Evolutionary conservation across 1,140 invertebrate species (phyloP).

Genomic region (Drosophila serrata): DNA sequence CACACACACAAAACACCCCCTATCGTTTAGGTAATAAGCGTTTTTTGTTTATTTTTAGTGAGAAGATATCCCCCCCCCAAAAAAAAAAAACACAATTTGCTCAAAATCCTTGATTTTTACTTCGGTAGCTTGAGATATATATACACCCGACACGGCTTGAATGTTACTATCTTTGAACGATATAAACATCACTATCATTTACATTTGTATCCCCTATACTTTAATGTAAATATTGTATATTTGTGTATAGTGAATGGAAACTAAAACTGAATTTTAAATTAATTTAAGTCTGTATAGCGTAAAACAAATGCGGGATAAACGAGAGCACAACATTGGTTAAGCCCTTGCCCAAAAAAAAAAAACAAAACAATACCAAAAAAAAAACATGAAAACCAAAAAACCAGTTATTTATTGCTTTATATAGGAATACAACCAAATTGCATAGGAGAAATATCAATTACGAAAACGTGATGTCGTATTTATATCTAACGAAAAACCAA

Average conservation of each 20-base stretch:
- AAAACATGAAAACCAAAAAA: slow-evolving; percentile 35
- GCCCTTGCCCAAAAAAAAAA: slow-evolving; percentile 31
- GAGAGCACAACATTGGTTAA: slow-evolving; percentile 49
- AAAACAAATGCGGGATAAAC: slow-evolving; percentile 50
- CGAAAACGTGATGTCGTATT: slow-evolving; percentile 84
- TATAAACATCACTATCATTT: slow-evolving; percentile 51
- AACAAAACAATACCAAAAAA: slow-evolving; percentile 3
- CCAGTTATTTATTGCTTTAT: slow-evolving; percentile 84
- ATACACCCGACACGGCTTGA: slow-evolving; percentile 52
- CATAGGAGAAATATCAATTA: slow-evolving; percentile 84
- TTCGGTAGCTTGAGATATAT: slow-evolving; percentile 52
- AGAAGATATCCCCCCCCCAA: slow-evolving; percentile 9
- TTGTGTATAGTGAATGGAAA: slow-evolving; percentile 76
- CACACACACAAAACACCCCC: slow-evolving; percentile 4
- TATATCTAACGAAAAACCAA: slow-evolving; percentile 71
- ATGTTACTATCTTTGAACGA: slow-evolving; percentile 54
- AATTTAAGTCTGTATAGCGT: slow-evolving; percentile 79
- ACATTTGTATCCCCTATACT: slow-evolving; percentile 54
- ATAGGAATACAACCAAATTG: slow-evolving; percentile 81
- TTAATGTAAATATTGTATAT: slow-evolving; percentile 83
- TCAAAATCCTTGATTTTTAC: slow-evolving; percentile 66
- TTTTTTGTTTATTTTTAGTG: slow-evolving; percentile 29
- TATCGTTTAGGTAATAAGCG: slow-evolving; percentile 49
- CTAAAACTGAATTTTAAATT: slow-evolving; percentile 79
- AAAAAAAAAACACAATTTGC: slow-evolving; percentile 66